Conservation (phyloP, 2,797 vertebrate genomes). For the Xenopus petersii region DNA sequence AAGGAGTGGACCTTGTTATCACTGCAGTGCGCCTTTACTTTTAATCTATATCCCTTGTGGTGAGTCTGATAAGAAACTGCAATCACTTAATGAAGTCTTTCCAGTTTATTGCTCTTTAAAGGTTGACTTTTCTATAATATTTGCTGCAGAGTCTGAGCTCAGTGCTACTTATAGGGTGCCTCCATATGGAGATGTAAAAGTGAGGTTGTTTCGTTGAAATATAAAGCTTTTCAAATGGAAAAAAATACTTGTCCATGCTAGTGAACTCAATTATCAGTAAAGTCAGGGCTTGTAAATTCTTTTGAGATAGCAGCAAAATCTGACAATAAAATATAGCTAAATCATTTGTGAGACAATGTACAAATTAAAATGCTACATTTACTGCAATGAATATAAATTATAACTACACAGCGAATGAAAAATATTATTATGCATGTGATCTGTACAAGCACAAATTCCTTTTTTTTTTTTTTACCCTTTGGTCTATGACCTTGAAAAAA, state of each 20-base stretch:
- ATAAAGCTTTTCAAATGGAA: neutral
- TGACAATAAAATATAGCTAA: too few relatives aligned
- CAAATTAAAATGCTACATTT: too few relatives aligned
- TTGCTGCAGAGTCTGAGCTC: slow-evolving; percentile 20
- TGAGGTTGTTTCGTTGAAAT: neutral
- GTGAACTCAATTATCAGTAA: neutral
- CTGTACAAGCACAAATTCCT: too few relatives aligned
- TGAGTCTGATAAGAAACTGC: slow-evolving; percentile 25
- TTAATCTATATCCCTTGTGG: slow-evolving; percentile 36
- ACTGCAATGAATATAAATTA: too few relatives aligned
- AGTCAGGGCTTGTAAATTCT: neutral
- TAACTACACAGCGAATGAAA: too few relatives aligned
- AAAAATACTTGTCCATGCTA: neutral
- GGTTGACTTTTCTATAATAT: slow-evolving; percentile 29
- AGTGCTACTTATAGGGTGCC: slow-evolving; percentile 14
- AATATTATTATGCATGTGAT: too few relatives aligned
- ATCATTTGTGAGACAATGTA: too few relatives aligned
- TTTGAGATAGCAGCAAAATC: too few relatives aligned
- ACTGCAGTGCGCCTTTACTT: slow-evolving; percentile 16
- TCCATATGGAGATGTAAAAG: slow-evolving; percentile 10
- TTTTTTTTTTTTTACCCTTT: too few relatives aligned
- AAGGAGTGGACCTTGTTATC: slow-evolving; percentile 1
- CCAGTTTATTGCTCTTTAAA: slow-evolving; percentile 27
- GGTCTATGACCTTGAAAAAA: too few relatives aligned
- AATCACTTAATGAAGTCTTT: slow-evolving; percentile 38